Percentiles rank a stretch among this genome's conserved stretches.
Evolutionary conservation across 2,797 vertebrate species (phyloP).

Genomic region (Clarias platycephalus): DNA sequence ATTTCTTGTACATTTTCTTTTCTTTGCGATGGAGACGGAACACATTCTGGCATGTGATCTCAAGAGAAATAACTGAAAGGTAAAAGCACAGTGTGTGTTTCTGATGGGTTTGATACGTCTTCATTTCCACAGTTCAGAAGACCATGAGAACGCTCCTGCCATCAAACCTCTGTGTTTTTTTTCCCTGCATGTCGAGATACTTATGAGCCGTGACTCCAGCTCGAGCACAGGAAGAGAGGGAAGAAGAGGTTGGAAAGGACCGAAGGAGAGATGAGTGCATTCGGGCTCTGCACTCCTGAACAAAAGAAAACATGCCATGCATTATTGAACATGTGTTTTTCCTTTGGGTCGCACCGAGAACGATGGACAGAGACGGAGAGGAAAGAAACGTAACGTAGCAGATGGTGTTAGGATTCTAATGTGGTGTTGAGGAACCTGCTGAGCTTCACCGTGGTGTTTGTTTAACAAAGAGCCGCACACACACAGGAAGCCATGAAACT

Average conservation of each 20-base stretch:
- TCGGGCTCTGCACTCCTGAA: conserved; percentile 7
- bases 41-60: background rate
- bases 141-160: background rate
- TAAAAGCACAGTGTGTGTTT: background rate
- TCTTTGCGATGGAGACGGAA: background rate
- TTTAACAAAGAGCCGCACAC: background rate
- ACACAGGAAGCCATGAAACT: background rate
- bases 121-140: background rate
- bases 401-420: background rate
- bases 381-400: no score
- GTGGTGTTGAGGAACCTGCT: background rate
- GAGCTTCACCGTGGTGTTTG: background rate
- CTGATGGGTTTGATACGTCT: background rate
- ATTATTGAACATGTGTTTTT: conserved; percentile 33
- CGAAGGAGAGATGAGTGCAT: background rate
- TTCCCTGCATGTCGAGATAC: background rate
- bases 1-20: background rate
- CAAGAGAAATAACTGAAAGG: background rate
- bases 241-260: background rate
- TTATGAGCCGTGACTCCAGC: background rate
- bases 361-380: background rate
- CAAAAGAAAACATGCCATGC: conserved; percentile 20
- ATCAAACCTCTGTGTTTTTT: background rate
- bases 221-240: background rate
- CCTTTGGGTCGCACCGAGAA: background rate